A percentile compares a stretch with the other conserved stretches of the same genome.
Conservation (phyloP, 2,113 vertebrate species). For the Tyto alba region DNA sequence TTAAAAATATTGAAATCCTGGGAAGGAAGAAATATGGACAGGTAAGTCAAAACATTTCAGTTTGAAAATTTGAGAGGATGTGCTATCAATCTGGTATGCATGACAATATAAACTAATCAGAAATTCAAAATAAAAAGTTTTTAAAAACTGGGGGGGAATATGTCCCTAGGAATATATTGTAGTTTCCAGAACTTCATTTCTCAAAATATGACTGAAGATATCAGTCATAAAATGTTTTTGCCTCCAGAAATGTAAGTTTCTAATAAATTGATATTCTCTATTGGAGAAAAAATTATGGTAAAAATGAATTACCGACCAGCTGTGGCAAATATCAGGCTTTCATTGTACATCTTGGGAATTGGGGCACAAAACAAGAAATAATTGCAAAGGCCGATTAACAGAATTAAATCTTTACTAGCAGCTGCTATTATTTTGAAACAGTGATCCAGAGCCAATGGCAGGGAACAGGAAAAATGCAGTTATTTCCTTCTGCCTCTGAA, state of each 20-base stretch:
- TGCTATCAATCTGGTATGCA: not conserved
- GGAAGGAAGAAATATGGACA: not conserved
- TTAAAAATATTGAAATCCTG: not conserved
- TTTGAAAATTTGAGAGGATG: not conserved
- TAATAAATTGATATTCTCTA: not conserved
- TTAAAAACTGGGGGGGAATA: fast-evolving
- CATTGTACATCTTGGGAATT: not conserved
- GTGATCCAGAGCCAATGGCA: not conserved
- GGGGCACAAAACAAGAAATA: not conserved
- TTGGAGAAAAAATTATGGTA: not conserved
- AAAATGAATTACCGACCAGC: not conserved
- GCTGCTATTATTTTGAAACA: not conserved
- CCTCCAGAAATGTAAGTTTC: not conserved
- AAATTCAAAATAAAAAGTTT: not conserved
- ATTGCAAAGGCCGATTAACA: not conserved
- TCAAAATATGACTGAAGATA: not conserved
- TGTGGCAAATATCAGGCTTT: not conserved
- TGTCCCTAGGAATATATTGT: not conserved
- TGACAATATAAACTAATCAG: not conserved
- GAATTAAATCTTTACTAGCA: not conserved
- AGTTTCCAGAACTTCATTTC: not conserved
- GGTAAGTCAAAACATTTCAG: not conserved
- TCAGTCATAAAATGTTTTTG: not conserved
- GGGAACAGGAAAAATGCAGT: not conserved
- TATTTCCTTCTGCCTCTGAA: not conserved